Percentiles rank a stretch among this genome's conserved stretches.
Evolutionary conservation across 1,140 invertebrate species (phyloP).

Genomic region (Orchesella cincta): DNA sequence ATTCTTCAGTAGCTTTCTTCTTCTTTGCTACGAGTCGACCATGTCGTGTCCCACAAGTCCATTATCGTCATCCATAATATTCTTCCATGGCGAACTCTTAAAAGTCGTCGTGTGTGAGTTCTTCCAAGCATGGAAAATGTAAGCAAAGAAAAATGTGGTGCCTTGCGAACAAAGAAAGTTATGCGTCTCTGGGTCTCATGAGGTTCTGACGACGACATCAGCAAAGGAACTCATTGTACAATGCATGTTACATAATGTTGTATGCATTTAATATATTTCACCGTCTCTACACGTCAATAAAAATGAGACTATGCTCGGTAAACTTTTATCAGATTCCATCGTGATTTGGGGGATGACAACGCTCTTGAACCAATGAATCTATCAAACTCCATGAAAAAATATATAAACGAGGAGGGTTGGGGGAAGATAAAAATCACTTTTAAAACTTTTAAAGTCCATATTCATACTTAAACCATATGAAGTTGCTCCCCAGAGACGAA

Average conservation of each 20-base stretch:
- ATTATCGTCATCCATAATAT: neutral
- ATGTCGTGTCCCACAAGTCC: neutral
- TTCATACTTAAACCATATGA: neutral
- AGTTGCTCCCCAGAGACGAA: neutral
- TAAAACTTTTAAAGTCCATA: neutral
- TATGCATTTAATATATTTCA: no score
- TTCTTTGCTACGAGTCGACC: no score
- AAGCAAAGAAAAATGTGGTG: no score
- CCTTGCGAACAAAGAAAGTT: no score
- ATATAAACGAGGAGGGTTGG: neutral
- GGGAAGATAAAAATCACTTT: conserved; percentile 2
- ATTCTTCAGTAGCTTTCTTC: no score
- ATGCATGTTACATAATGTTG: no score
- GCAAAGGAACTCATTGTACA: no score
- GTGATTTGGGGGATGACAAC: neutral
- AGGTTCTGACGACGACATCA: no score
- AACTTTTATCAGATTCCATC: conserved; percentile 5
- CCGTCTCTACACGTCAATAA: neutral
- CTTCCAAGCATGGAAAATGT: no score
- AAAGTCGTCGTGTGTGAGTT: no score
- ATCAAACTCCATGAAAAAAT: neutral
- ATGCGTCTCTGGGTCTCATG: no score
- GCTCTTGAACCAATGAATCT: neutral
- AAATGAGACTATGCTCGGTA: neutral
- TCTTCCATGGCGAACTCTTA: no score